Evolutionary conservation across 1,140 invertebrate species (phyloP).

Genomic region (Lerema accius): DNA sequence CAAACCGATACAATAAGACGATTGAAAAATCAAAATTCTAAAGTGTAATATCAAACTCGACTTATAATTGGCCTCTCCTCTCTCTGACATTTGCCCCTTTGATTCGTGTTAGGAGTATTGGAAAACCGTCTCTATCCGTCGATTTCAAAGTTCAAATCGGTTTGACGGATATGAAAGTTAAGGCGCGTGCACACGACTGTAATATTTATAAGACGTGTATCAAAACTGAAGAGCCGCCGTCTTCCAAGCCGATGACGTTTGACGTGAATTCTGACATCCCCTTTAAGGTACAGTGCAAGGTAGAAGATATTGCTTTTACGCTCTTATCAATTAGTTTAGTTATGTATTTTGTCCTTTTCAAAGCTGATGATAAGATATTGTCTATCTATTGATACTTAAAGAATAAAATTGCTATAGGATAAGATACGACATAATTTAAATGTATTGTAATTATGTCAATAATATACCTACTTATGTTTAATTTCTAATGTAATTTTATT

Average conservation of each 20-base stretch:
- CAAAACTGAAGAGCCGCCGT: conserved; percentile 75
- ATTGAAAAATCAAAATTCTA: conserved; percentile 77
- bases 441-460: too few relatives aligned
- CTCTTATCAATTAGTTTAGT: too few relatives aligned
- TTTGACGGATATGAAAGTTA: conserved; percentile 38
- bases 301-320: conserved; percentile 17
- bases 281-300: conserved; percentile 56
- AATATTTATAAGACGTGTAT: conserved; percentile 80
- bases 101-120: not conserved
- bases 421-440: too few relatives aligned
- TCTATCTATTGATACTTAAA: too few relatives aligned
- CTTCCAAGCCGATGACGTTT: conserved; percentile 80
- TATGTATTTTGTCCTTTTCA: too few relatives aligned
- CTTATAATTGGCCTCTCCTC: conserved; percentile 73
- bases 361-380: too few relatives aligned
- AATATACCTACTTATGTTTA: too few relatives aligned
- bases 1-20: conserved; percentile 74
- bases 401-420: too few relatives aligned
- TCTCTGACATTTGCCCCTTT: conserved; percentile 59
- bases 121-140: conserved; percentile 33
- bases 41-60: conserved; percentile 77
- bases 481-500: too few relatives aligned
- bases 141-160: conserved; percentile 42
- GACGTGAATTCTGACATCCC: conserved; percentile 77
- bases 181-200: conserved; percentile 55